These are phyloP conservation scores for Clivina fossor DNA, from an alignment of 2,888 invertebrate species.

Conservation along the genomic window DNA sequence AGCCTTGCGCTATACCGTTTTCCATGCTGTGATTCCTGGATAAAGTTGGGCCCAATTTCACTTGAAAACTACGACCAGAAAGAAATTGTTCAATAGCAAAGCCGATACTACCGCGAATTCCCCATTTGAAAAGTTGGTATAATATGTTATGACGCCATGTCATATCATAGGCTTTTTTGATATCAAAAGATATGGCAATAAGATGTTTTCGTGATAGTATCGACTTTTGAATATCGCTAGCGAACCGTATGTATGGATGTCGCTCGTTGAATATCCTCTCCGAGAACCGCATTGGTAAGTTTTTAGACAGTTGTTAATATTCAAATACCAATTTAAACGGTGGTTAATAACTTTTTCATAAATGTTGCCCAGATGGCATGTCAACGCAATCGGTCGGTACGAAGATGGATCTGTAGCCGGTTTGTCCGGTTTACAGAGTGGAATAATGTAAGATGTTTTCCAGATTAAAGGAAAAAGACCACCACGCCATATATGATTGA, in stretches of 20 bases:
- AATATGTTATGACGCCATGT: not conserved
- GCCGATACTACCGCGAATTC: constrained; percentile 1
- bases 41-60: not conserved
- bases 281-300: not conserved
- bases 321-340: not conserved
- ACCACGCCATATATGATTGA: no score
- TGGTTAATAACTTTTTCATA: constrained; percentile 4
- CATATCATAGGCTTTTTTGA: not conserved
- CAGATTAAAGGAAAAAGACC: no score
- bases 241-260: not conserved
- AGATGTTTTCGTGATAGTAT: not conserved
- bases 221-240: not conserved
- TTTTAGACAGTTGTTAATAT: not conserved
- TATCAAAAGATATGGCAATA: not conserved
- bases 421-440: not conserved
- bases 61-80: not conserved
- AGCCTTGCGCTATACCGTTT: not conserved
- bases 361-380: not conserved
- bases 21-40: not conserved
- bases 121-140: not conserved
- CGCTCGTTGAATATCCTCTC: not conserved
- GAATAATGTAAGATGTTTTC: no score
- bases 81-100: not conserved
- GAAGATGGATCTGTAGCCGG: not conserved
- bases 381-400: constrained; percentile 1